Base-by-base conservation (phyloP, 2,113 vertebrate species). In the Heterochromis multidens region DNA sequence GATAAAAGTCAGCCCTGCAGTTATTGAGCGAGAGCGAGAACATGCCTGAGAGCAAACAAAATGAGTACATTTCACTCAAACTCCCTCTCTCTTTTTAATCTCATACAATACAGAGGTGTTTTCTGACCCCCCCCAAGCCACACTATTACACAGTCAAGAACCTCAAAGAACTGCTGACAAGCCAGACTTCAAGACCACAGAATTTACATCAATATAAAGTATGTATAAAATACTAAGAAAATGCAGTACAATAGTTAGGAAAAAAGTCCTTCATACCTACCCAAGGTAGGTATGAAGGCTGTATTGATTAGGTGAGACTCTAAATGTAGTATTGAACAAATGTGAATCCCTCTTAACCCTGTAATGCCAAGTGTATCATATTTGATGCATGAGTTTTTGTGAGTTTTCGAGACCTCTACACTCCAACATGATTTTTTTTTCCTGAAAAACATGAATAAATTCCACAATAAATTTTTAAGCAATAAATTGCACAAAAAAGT, bases 41-140 rank as follows among this genome's bases (percentile, higher is more conserved):
- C 83, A 67, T 70, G 17, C 81, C 86, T 54, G 12, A 59, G 86
- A 83, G 80, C 56, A 77, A 87, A 81, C 80, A 76, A 82, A 70
- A 81, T 12, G 10, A 62, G 31, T 16, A 5, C 33, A 29, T 81
- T 80, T 82, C 57, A 77, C 27, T 52, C 29, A 16, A 12, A 80
- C 31, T 25, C 62, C 21, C 3, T 27, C 40, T 77, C 16, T 25
- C n/a, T 21, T 82, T 57, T 63, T 60, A 3, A 80, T 80, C 65
- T 62, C 6, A 31, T 57, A 61, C 65, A 80, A 82, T 16, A 40
- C 25, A 58, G 54, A 52, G 31, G 86, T 16, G 10, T 77, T 85
- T 78, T 80, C 43, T 56, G 54, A 70, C 35, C 13, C 62, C 35
- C 77, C 35, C 4, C 23, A 10, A 79, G 70, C 57, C 9, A 25